Evolutionary conservation across 2,113 vertebrate species (phyloP).

Genomic region (Gavialis gangeticus): DNA sequence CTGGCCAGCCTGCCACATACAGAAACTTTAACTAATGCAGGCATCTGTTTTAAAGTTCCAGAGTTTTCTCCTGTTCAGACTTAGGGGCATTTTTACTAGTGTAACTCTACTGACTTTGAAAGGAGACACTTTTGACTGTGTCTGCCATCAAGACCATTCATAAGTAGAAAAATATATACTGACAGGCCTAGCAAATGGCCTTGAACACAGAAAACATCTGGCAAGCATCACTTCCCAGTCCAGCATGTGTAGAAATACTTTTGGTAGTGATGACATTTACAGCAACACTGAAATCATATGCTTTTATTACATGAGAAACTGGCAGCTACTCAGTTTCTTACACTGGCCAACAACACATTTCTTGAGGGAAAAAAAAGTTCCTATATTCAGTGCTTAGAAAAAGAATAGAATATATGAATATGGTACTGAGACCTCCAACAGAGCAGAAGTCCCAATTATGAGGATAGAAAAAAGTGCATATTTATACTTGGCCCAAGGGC

Average conservation of each 20-base stretch:
- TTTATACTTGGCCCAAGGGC: neutral
- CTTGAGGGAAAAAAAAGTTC: neutral
- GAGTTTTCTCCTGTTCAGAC: neutral
- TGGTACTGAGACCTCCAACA: neutral
- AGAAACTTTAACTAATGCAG: neutral
- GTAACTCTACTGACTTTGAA: neutral
- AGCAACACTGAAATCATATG: neutral
- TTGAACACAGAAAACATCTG: constrained; percentile 39
- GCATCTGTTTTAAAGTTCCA: neutral
- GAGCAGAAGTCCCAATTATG: neutral
- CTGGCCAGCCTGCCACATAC: too few relatives aligned
- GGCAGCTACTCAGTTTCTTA: neutral
- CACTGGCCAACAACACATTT: neutral
- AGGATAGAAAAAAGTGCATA: neutral
- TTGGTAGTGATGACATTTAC: constrained; percentile 38
- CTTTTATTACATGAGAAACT: neutral
- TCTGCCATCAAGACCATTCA: neutral
- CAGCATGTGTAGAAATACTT: constrained; percentile 37
- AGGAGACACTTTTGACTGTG: neutral
- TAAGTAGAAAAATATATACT: neutral
- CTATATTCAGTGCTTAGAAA: neutral
- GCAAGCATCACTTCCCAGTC: constrained; percentile 28
- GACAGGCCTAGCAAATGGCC: constrained; percentile 6
- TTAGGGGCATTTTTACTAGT: neutral
- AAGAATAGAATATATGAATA: neutral